Percentiles rank a stretch among this genome's conserved stretches.
These are phyloP conservation scores for Cephalotes varians DNA, from an alignment of 2,888 invertebrate species.

Conservation along the genomic window DNA sequence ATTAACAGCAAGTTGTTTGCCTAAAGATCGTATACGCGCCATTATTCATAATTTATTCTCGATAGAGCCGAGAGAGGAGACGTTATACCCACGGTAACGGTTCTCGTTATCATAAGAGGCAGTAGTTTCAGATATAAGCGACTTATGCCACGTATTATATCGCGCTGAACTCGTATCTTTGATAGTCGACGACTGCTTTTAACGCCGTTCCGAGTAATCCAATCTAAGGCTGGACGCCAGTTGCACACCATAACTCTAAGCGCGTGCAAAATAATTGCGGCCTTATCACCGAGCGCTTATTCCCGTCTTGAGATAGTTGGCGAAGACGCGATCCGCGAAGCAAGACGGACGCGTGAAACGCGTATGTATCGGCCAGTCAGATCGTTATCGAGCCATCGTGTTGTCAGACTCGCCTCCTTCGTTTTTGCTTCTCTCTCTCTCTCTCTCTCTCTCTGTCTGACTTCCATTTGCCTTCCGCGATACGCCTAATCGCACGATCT, in stretches of 20 bases:
- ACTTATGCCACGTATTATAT: constrained; percentile 19
- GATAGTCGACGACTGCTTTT: constrained; percentile 36
- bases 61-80: not conserved
- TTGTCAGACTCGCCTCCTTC: constrained; percentile 38
- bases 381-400: constrained; percentile 37
- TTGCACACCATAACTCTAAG: not conserved
- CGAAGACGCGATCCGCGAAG: constrained; percentile 16
- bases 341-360: constrained; percentile 42
- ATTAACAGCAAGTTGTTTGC: constrained; percentile 9
- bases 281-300: constrained; percentile 34
- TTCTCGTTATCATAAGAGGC: constrained; percentile 42
- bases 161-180: constrained; percentile 14
- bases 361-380: constrained; percentile 13
- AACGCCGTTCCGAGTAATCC: constrained; percentile 16
- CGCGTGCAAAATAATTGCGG: constrained; percentile 58
- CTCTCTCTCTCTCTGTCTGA: not conserved
- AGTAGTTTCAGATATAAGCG: constrained; percentile 16
- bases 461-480: constrained; percentile 37
- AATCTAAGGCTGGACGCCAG: constrained; percentile 21
- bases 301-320: constrained; percentile 39
- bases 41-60: constrained; percentile 8
- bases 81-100: constrained; percentile 30
- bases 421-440: constrained; percentile 14
- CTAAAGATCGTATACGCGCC: not conserved
- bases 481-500: constrained; percentile 43